A percentile compares a stretch with the other conserved stretches of the same genome.
Conservation (phyloP, 2,888 invertebrate genomes). For the Drosophila mercatorum region DNA sequence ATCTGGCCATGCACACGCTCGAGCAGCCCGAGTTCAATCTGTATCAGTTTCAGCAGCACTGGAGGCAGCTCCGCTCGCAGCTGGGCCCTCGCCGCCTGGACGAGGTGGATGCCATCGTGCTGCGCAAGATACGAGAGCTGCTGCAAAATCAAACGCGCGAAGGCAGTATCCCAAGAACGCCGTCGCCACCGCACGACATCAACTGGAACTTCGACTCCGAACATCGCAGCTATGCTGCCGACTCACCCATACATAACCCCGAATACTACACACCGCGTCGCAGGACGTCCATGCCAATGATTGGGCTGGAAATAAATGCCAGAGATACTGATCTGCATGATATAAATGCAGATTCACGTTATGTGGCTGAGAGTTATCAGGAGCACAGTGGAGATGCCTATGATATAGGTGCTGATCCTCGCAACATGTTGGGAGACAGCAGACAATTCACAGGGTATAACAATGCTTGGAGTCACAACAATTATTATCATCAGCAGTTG, state of each 20-base stretch:
- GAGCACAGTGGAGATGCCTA: neutral
- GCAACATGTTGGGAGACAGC: neutral
- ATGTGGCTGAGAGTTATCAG: neutral
- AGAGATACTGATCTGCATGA: neutral
- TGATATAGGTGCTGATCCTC: neutral
- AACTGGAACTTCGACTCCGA: neutral
- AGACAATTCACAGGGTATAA: neutral
- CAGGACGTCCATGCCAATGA: slow-evolving; percentile 8
- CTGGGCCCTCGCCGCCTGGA: neutral
- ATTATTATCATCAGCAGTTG: neutral
- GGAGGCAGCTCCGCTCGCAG: neutral
- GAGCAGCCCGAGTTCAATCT: slow-evolving; percentile 11
- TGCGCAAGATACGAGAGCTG: slow-evolving; percentile 8
- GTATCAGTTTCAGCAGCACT: slow-evolving; percentile 4
- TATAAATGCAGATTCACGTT: neutral
- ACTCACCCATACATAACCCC: neutral
- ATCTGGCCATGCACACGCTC: slow-evolving; percentile 15
- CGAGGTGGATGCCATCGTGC: slow-evolving; percentile 1
- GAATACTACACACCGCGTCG: accelerated
- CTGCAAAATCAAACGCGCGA: neutral
- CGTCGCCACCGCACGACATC: neutral
- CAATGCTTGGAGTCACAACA: neutral
- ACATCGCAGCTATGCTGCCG: too few species aligned
- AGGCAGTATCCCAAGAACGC: neutral
- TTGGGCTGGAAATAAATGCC: neutral